Evolutionary conservation across 2,797 vertebrate species (phyloP).

Genomic region (Lycodopsis pacificus): DNA sequence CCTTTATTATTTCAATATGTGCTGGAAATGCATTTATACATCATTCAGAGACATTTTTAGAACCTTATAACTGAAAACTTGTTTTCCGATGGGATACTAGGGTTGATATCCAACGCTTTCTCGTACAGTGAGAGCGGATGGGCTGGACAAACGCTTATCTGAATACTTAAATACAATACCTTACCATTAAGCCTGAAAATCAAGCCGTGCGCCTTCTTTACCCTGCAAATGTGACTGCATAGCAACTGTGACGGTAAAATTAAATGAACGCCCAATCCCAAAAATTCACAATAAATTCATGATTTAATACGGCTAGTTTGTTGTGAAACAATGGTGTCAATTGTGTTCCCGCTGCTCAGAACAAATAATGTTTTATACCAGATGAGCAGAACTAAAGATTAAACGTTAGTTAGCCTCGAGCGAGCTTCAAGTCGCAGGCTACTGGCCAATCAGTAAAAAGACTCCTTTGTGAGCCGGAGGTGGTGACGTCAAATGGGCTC

Average conservation of each 20-base stretch:
- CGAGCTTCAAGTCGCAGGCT: conserved; percentile 91
- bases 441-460: conserved; percentile 90
- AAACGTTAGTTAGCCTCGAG: conserved; percentile 94
- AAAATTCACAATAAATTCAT: conserved; percentile 57
- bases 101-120: conserved; percentile 1
- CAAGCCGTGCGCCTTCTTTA: not conserved
- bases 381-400: conserved; percentile 97
- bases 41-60: not conserved
- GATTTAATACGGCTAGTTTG: conserved; percentile 74
- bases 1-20: not conserved
- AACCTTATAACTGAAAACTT: not conserved
- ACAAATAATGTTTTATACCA: conserved; percentile 94
- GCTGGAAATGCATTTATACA: not conserved
- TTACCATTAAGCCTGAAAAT: not conserved
- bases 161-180: not conserved
- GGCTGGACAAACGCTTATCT: not conserved
- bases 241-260: conserved; percentile 21
- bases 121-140: not conserved
- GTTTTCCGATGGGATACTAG: not conserved
- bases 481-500: conserved; percentile 93
- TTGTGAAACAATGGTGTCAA: conserved; percentile 79
- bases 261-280: conserved; percentile 37
- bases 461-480: conserved; percentile 89
- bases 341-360: conserved; percentile 87
- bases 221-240: conserved; percentile 17